phyloP scores from a whole-genome alignment of 2,113 vertebrate species.

The Dicaeum eximium region DNA sequence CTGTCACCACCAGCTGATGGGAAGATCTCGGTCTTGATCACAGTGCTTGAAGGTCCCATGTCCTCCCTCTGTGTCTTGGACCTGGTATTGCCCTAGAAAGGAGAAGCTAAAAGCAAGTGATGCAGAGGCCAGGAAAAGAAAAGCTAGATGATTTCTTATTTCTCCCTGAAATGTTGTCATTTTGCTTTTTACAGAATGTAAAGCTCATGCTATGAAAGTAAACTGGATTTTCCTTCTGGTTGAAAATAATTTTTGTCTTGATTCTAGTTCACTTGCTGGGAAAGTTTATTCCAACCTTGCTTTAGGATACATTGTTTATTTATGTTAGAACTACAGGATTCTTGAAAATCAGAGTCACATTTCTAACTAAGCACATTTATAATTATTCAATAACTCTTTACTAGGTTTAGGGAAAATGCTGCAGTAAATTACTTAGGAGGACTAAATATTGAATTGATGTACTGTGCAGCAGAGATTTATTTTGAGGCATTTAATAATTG shows the following conservation, averaged over 20 bases:
- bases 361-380: not conserved
- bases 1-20: not conserved
- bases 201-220: not conserved
- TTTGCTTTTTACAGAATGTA: not conserved
- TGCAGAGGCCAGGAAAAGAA: not conserved
- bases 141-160: not conserved
- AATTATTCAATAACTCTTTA: not conserved
- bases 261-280: not conserved
- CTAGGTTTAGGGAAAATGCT: not conserved
- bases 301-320: not conserved
- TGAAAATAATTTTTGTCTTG: not conserved
- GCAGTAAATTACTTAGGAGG: not conserved
- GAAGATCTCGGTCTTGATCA: not conserved
- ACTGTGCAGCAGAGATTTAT: not conserved
- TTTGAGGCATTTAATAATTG: not conserved
- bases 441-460: not conserved
- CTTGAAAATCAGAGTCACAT: not conserved
- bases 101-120: not conserved
- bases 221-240: not conserved
- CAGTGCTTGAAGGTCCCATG: not conserved
- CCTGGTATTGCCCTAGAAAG: not conserved
- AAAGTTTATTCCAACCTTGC: not conserved
- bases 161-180: not conserved
- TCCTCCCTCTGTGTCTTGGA: not conserved
- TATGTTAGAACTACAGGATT: not conserved